Base-by-base conservation (phyloP, 2,888 invertebrate genomes). In the Drosophila austrosaltans region DNA sequence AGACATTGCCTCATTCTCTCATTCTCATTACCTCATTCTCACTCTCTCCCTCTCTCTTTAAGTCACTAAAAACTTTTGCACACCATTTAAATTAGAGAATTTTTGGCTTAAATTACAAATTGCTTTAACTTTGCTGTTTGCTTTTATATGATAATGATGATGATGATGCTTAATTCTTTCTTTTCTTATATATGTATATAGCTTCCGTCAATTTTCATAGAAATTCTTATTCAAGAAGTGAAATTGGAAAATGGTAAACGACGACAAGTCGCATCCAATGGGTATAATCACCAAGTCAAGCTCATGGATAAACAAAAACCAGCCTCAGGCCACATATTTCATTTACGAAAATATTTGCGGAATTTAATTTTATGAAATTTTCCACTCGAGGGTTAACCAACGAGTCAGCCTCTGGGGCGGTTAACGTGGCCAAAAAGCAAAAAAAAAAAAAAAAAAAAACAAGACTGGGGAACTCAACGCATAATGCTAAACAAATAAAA, bases 281-380 rank as follows among this genome's bases (percentile, higher is more conserved):
- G 22, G 39, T n/a, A 57, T 57, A 57, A 57, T 57, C 57, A 57
- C 22, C 48, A 57, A 57, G 57, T 57, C 57, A 57, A 57, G 57
- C 57, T 57, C 39, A 58, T 66, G 57, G 53, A 64, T 64, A 59
- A 69, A 69, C 61, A 65, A 53, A 28, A 28, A 44, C 40, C 7
- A 36, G 36, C 12, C 36, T 32, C 48, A 53, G 56, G 66, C 57
- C 32, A 48, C 53, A 72, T 54, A 53, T 40, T 60, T 54, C 58
- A 48, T 56, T 73, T 40, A 75, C 42, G 73, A 75, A 87, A 86
- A 86, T 87, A 83, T 86, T 86, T 78, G 66, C 76, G 82, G 86
- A 87, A 86, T 86, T 86, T 87, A 72, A 86, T 87, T 48, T 87
- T 86, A 82, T 86, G 76, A 61, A 85, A 80, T 87, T 77, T 57